Percentiles rank a stretch among this genome's conserved stretches.
phyloP scores from a whole-genome alignment of 2,888 invertebrate genomes.

The Mythimna ferrago region DNA sequence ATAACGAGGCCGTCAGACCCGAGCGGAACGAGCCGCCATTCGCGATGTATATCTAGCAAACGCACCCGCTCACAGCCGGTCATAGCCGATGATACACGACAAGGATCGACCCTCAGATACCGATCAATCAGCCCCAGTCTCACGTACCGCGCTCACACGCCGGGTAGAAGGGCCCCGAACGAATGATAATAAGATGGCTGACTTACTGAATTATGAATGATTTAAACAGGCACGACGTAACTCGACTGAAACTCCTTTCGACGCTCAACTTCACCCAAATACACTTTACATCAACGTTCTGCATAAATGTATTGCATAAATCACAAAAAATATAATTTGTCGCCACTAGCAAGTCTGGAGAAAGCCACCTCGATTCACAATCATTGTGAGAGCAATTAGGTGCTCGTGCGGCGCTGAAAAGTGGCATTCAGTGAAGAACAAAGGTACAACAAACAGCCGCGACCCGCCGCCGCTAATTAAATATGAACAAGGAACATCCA shows the following conservation, averaged over 20 bases:
- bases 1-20: constrained; percentile 13
- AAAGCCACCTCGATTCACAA: constrained; percentile 23
- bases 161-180: neutral
- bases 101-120: constrained; percentile 1
- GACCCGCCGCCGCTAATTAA: constrained; percentile 52
- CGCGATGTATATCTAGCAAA: constrained; percentile 9
- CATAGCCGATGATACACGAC: constrained; percentile 15
- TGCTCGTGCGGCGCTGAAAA: constrained; percentile 20
- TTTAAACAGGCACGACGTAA: constrained; percentile 2
- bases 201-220: constrained; percentile 32
- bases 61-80: constrained; percentile 27
- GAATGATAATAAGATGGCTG: constrained; percentile 18
- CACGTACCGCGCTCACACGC: constrained; percentile 8
- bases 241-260: constrained; percentile 6
- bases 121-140: constrained; percentile 1
- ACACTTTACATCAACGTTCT: constrained; percentile 3
- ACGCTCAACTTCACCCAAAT: constrained; percentile 8
- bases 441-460: constrained; percentile 48
- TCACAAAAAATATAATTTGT: constrained; percentile 2
- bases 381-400: constrained; percentile 36
- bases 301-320: neutral
- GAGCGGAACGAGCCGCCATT: neutral
- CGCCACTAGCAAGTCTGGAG: constrained; percentile 1
- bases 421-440: constrained; percentile 40
- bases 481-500: constrained; percentile 62